Base-by-base conservation (phyloP, 2,888 invertebrate species). In the Phanerotoma sp. region DNA sequence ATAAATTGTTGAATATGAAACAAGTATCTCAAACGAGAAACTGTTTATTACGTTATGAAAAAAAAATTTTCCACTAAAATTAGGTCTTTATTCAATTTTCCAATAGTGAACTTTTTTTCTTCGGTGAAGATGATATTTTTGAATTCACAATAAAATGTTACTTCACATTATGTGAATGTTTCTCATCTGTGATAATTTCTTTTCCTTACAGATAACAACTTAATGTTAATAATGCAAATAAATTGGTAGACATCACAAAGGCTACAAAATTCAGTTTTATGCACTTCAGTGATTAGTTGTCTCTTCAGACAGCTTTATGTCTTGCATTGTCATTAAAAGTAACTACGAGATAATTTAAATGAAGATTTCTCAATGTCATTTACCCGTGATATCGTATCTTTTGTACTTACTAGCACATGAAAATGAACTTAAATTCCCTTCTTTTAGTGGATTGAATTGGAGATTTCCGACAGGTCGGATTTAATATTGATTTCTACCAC, bases 331-430 rank as follows among this genome's bases (percentile, higher is more conserved):
- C 35, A 35, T 51, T 45, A 45, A 45, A 45, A 9, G 22, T 5
- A 11, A 22, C n/a, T 25, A 28, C 45, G 38, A 38, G 42, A 28
- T 33, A 42, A 51, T 51, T 51, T 42, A 33, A 42, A 51, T 51
- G 21, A 42, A 22, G 21, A 22, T 51, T 44, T 28, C 42, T 32
- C n/a, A 45, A 47, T 53, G 22, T 46, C 30, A 16, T 13, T 52
- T 37, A 37, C 25, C 22, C 45, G 6, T 30, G 16, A 16, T 33
- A 13, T 18, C 20, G 13, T 21, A 20, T n/a, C 40, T n/a, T 40
- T 16, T 20, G 20, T 38, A 18, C 16, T 20, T 40, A 21, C 18
- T 20, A 20, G 11, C 40, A 21, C 21, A 40, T 40, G 40, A 21
- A 21, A n/a, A 35, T 35, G n/a, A 35, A 35, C 35, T 15, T 2